Evolutionary conservation across 2,113 vertebrate genomes (phyloP).

Genomic region (Gymnogyps californianus): DNA sequence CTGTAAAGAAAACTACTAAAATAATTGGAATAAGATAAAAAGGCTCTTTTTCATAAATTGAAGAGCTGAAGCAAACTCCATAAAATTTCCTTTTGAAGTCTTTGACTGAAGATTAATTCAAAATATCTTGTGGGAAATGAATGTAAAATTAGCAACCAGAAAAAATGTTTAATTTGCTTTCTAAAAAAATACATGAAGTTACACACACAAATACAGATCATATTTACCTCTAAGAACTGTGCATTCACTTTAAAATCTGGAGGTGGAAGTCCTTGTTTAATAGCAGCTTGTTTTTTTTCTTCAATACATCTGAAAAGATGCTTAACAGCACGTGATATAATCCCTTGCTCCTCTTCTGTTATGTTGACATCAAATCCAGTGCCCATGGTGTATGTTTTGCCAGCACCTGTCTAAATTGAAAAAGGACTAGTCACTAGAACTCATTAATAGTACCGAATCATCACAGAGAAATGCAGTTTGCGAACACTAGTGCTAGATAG

Average conservation of each 20-base stretch:
- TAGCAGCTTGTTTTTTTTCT: constrained; percentile 82
- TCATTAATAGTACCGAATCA: background rate
- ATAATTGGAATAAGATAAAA: background rate
- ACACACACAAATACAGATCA: background rate
- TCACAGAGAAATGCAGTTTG: background rate
- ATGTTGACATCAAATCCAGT: constrained; percentile 95
- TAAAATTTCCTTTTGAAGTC: background rate
- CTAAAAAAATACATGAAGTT: background rate
- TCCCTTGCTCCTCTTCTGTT: constrained; percentile 90
- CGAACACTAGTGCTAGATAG: background rate
- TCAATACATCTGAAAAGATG: constrained; percentile 94
- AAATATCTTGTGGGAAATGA: background rate
- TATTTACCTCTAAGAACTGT: constrained; percentile 92
- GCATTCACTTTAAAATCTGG: constrained; percentile 98
- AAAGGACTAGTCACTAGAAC: background rate
- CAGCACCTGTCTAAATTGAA: constrained; percentile 88
- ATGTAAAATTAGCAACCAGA: background rate
- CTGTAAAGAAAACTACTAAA: background rate
- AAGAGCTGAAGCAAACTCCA: background rate
- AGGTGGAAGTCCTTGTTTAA: constrained; percentile 85
- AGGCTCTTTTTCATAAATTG: background rate
- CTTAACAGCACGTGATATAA: constrained; percentile 91
- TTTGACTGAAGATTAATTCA: background rate
- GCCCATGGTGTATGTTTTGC: constrained; percentile 98
- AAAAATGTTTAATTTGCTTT: background rate